These are phyloP conservation scores for Apotomis betuletana DNA, from an alignment of 2,888 invertebrate genomes.

Conservation along the genomic window DNA sequence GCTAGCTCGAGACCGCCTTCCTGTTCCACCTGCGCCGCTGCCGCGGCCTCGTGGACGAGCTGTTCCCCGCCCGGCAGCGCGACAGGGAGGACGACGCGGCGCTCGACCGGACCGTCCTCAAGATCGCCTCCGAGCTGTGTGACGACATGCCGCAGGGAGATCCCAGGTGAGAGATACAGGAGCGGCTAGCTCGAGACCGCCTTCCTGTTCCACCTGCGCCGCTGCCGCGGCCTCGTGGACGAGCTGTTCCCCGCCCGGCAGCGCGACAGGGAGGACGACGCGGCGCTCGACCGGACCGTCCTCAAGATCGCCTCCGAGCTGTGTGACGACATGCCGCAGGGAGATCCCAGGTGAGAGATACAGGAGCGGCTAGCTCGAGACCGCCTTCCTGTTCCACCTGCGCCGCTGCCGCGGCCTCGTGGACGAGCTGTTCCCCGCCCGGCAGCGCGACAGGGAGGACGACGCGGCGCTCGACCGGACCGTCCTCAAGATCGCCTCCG, in stretches of 20 bases:
- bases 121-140: slow-evolving; percentile 89
- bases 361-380: slow-evolving; percentile 83
- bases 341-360: slow-evolving; percentile 87
- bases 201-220: slow-evolving; percentile 89
- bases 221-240: slow-evolving; percentile 61
- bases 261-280: slow-evolving; percentile 58
- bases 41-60: slow-evolving; percentile 56
- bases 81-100: slow-evolving; percentile 61
- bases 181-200: slow-evolving; percentile 87
- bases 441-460: slow-evolving; percentile 52
- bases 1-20: slow-evolving; percentile 89
- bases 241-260: slow-evolving; percentile 60
- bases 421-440: slow-evolving; percentile 60
- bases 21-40: slow-evolving; percentile 87
- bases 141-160: slow-evolving; percentile 95
- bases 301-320: slow-evolving; percentile 87
- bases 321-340: slow-evolving; percentile 93
- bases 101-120: slow-evolving; percentile 67
- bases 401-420: slow-evolving; percentile 76
- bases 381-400: slow-evolving; percentile 90
- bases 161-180: slow-evolving; percentile 85
- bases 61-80: slow-evolving; percentile 58
- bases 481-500: slow-evolving; percentile 85
- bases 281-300: slow-evolving; percentile 69
- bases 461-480: slow-evolving; percentile 70